These are phyloP conservation scores for Cyclura pinguis DNA, from an alignment of 2,797 vertebrate species.

Conservation along the genomic window DNA sequence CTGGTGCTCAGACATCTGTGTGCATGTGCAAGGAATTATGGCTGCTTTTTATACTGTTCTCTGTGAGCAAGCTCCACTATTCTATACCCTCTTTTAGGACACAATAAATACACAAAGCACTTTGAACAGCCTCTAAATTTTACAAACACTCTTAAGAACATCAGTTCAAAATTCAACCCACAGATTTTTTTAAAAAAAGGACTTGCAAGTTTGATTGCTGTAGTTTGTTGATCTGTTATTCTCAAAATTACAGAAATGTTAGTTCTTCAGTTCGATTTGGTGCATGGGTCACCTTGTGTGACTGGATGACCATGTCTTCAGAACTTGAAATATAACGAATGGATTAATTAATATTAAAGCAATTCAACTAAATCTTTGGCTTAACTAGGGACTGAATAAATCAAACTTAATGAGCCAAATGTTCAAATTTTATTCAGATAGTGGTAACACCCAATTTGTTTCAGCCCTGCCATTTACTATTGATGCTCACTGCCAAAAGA, in stretches of 20 bases:
- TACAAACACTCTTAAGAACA: neutral
- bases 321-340: conserved; percentile 4
- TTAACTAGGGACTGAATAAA: conserved; percentile 38
- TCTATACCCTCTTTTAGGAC: neutral
- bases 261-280: neutral
- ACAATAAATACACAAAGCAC: neutral
- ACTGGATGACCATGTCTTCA: neutral
- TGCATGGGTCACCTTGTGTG: conserved; percentile 25
- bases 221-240: neutral
- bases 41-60: neutral
- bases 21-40: neutral
- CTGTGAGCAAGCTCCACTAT: neutral
- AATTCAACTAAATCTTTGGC: conserved; percentile 45
- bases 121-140: neutral
- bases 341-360: conserved; percentile 41
- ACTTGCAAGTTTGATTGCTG: conserved; percentile 6
- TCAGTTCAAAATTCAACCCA: neutral
- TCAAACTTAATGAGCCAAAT: conserved; percentile 47
- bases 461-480: conserved; percentile 23
- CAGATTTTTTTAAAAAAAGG: neutral
- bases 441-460: conserved; percentile 35
- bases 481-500: conserved; percentile 22
- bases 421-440: conserved; percentile 29
- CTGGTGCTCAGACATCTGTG: neutral
- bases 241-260: neutral